Conservation (phyloP, 2,888 invertebrate species). For the Megastigmus dorsalis region DNA sequence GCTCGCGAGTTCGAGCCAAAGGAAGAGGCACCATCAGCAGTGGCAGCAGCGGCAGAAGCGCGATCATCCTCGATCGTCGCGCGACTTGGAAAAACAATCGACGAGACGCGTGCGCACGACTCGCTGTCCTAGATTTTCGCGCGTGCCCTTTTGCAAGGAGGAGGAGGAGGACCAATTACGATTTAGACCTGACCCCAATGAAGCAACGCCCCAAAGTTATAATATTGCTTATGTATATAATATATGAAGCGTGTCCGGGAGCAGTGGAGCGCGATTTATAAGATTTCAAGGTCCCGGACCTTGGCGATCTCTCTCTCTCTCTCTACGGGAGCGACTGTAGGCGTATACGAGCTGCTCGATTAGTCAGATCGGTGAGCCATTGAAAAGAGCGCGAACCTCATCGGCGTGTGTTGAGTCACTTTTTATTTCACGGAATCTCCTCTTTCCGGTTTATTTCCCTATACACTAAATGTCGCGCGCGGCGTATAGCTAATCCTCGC, state of each 20-base stretch:
- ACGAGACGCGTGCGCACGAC: neutral
- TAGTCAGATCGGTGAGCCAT: conserved; percentile 1
- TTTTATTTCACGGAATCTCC: neutral
- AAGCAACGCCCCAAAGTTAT: neutral
- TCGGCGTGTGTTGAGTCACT: neutral
- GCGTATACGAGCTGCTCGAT: conserved; percentile 2
- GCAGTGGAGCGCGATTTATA: neutral
- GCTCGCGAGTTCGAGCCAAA: no score
- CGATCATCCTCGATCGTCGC: neutral
- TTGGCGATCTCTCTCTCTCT: neutral
- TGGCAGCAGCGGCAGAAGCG: neutral
- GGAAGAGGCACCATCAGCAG: no score
- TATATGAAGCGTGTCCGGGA: neutral
- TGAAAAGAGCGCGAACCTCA: conserved; percentile 16
- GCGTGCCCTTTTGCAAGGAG: no score
- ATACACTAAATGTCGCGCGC: no score
- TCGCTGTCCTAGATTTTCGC: conserved; percentile 23
- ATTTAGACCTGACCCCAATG: conserved; percentile 22
- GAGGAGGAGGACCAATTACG: neutral
- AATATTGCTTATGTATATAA: no score
- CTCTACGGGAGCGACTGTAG: neutral
- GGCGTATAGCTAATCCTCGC: no score
- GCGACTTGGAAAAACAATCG: conserved; percentile 15
- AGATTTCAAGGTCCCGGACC: conserved; percentile 16
- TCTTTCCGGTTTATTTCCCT: conserved; percentile 1